phyloP scores from a whole-genome alignment of 64 coral and sea anemone species.

The Actinia tenebrosa region DNA sequence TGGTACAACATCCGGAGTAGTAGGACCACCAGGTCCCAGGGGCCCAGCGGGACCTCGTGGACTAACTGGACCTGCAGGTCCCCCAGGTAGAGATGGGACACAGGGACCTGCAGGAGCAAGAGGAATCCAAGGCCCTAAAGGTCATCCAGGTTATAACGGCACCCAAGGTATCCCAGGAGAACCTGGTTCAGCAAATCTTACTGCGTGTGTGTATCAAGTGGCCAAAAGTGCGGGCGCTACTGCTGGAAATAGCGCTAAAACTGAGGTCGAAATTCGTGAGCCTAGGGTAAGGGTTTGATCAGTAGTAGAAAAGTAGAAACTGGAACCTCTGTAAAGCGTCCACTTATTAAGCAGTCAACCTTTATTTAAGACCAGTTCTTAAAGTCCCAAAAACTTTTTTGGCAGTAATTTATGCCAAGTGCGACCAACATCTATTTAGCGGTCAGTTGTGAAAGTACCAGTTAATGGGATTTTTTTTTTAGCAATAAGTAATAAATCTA shows the following conservation, averaged over 20 bases:
- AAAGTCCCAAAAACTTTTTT: too few species aligned
- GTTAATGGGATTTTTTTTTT: too few species aligned
- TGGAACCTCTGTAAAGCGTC: too few species aligned
- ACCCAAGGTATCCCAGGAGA: slow-evolving; percentile 19
- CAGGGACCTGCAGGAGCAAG: background rate
- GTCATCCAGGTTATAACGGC: background rate
- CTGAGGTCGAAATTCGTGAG: background rate
- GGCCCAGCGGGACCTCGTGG: background rate
- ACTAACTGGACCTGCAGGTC: background rate
- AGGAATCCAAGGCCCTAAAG: background rate
- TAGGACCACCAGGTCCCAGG: background rate
- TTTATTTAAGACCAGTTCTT: too few species aligned
- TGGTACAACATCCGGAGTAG: background rate
- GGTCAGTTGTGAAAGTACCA: too few species aligned
- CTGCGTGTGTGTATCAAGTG: slow-evolving; percentile 4
- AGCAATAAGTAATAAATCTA: too few species aligned
- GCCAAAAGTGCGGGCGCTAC: background rate
- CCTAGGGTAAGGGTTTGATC: background rate
- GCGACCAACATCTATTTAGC: too few species aligned
- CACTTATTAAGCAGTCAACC: too few species aligned
- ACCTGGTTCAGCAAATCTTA: slow-evolving; percentile 9
- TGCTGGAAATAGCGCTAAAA: background rate
- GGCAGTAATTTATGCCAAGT: too few species aligned
- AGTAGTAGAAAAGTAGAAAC: too few species aligned
- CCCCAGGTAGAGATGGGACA: background rate